These are phyloP conservation scores for Anguilla japonica DNA, from an alignment of 2,113 vertebrate genomes.

Conservation along the genomic window DNA sequence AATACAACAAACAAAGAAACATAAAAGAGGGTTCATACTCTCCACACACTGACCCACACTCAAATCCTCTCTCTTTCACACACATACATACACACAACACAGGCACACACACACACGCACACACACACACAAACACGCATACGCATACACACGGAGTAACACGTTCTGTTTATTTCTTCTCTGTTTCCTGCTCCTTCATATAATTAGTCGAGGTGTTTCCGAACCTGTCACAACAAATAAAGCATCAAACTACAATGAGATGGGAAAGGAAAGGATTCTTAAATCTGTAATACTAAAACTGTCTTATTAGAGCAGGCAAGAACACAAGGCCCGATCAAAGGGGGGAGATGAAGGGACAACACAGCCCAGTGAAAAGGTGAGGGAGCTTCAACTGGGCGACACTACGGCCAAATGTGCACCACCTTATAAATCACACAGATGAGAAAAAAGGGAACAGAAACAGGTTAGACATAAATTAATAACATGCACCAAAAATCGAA, in stretches of 20 bases:
- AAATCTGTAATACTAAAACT: constrained; percentile 17
- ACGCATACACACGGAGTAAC: background rate
- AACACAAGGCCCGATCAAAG: too few relatives aligned
- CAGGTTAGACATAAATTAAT: too few relatives aligned
- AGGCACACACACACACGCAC: background rate
- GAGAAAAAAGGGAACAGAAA: too few relatives aligned
- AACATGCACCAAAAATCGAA: too few relatives aligned
- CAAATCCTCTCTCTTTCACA: background rate
- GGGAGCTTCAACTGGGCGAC: too few relatives aligned
- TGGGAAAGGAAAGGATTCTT: constrained; percentile 24
- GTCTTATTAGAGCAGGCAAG: background rate
- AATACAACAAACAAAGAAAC: constrained; percentile 24
- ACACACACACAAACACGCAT: background rate
- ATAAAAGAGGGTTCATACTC: background rate
- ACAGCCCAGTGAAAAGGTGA: too few relatives aligned
- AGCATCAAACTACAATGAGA: constrained; percentile 30
- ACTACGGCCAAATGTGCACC: too few relatives aligned
- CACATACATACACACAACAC: too few relatives aligned
- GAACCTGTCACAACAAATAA: constrained; percentile 1
- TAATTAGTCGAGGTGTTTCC: constrained; percentile 41
- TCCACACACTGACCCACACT: background rate
- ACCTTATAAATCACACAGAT: too few relatives aligned
- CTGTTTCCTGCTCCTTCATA: constrained; percentile 32
- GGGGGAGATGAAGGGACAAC: too few relatives aligned
- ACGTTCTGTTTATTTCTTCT: constrained; percentile 30